Evolutionary conservation across 2,113 vertebrate species (phyloP), one percentile per base, ranked within the genome.

Genomic region (Miniopterus natalensis): DNA sequence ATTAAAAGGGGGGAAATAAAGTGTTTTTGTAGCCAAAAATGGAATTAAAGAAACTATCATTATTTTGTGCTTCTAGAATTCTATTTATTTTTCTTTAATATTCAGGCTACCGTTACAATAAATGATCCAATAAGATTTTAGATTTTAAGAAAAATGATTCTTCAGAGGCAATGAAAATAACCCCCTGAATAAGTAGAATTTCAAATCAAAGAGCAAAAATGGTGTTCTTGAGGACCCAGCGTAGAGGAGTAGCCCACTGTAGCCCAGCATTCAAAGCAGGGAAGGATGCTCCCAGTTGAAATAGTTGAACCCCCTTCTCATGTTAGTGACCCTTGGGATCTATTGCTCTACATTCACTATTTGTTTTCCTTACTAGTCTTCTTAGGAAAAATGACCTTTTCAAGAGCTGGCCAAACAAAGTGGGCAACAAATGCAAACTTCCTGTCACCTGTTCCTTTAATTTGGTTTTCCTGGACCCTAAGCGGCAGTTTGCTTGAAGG

Each of bases 41-140:
- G 7, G 71, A 89, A 85, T 89, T 85, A 85, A 90, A 71, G 25
- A 27, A 88, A 63, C 17, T 13, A 75, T 49, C 63, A 74, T 51
- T 66, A 29, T 93, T 88, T 85, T 77, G 29, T 94, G 27, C 23
- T 81, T 94, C 63, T 92, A 73, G 66, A 73, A 84, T 90, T 88
- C 31, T 2, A 42, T 53, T 87, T 94, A 49, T 25, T 86, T 73
- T 18, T 57, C n/a, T 92, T 79, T 93, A 29, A 78, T 81, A 57
- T 61, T 86, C 40, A 88, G 23, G 8, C 14, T 79, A n/a, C 7
- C 18, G 31, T 2, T 68, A 18, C 84, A 92, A 88, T 84, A 14
- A 70, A 42, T 75, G 47, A 88, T 42, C 29, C 18, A 31, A 4
- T 73, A 77, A 49, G 47, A 73, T 88, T 85, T 86, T 92, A 91